Percentiles rank a stretch among this genome's conserved stretches.
Evolutionary conservation across 92 coral and sea anemone genomes (phyloP).

Genomic region (Zoanthus solanderi): DNA sequence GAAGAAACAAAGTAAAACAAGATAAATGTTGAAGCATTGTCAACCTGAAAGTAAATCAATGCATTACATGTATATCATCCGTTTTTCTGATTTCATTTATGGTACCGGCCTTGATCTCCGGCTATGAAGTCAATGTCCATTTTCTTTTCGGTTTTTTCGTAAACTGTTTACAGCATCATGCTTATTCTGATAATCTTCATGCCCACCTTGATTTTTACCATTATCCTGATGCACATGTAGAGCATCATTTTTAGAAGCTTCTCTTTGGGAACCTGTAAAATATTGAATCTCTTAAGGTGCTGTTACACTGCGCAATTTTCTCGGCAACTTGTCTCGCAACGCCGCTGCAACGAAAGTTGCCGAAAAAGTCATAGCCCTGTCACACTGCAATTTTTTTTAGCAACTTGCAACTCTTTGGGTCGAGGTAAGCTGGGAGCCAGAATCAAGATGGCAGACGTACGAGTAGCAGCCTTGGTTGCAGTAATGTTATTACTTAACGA

Average conservation of each 20-base stretch:
- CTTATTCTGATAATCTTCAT: not conserved
- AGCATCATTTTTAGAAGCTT: not conserved
- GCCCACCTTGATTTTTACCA: not conserved
- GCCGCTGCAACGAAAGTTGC: no score
- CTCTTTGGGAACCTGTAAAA: not conserved
- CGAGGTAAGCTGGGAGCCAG: no score
- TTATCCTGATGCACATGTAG: not conserved
- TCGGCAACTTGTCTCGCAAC: no score
- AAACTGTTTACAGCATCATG: not conserved
- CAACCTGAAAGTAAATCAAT: not conserved
- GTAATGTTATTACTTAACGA: no score
- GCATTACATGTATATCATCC: not conserved
- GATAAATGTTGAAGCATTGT: not conserved
- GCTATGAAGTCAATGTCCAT: not conserved
- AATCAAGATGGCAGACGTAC: no score
- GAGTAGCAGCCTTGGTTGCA: no score
- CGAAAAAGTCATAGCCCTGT: no score
- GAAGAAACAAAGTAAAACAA: not conserved
- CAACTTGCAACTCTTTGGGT: no score
- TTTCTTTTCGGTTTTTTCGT: not conserved
- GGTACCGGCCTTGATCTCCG: not conserved
- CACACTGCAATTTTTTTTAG: no score
- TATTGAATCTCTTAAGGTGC: no score
- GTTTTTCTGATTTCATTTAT: not conserved
- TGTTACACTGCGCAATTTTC: no score